phyloP scores from a whole-genome alignment of 2,113 vertebrate species.

The Megaleporinus macrocephalus region DNA sequence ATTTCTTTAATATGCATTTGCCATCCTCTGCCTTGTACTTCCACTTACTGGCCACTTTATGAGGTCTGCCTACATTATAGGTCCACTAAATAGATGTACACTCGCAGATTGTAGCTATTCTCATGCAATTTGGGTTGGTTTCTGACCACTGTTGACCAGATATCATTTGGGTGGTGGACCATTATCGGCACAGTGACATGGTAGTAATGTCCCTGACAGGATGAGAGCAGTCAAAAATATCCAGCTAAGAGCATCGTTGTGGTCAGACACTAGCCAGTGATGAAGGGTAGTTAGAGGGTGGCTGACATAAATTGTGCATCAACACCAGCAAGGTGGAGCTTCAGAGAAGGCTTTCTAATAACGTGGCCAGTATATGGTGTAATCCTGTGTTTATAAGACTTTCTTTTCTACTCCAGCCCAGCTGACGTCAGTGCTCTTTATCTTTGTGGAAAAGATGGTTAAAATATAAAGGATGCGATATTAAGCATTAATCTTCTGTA shows the following conservation, averaged over 20 bases:
- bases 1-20: background rate
- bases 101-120: background rate
- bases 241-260: too few species aligned
- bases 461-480: slow-evolving; percentile 9
- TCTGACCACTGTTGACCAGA: too few species aligned
- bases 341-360: too few species aligned
- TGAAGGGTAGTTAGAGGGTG: too few species aligned
- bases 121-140: background rate
- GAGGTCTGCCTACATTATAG: background rate
- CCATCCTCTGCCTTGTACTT: background rate
- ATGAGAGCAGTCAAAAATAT: too few species aligned
- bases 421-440: background rate
- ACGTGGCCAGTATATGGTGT: too few species aligned
- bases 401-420: background rate
- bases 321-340: too few species aligned
- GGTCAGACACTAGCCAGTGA: too few species aligned
- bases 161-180: too few species aligned
- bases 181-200: too few species aligned
- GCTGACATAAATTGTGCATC: too few species aligned
- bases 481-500: slow-evolving; percentile 2
- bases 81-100: background rate
- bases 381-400: background rate
- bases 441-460: background rate
- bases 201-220: too few species aligned
- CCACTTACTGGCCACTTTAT: background rate